Evolutionary conservation across 2,797 vertebrate species (phyloP), one percentile per base, ranked within the genome.

Genomic region (Macroramphosus scolopax): DNA sequence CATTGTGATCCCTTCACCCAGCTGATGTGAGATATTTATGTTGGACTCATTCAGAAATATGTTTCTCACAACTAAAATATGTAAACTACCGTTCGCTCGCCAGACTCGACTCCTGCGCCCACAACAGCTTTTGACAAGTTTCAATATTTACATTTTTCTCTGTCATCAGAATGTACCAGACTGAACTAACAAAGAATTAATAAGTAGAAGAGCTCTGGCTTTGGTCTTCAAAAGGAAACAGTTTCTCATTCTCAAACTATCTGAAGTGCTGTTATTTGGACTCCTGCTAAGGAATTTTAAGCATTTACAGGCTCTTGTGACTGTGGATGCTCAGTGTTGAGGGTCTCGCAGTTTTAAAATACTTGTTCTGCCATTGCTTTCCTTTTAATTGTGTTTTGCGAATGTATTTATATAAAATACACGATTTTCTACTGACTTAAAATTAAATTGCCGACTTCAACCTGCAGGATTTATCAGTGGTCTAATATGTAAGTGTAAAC

Each of bases 101-200:
- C 65, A 68, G 65, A 48, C 77, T 81, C 69, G 38, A 51, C 85
- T 84, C 64, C 64, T 76, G 75, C 81, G 75, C 67, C 82, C 68
- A 45, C 66, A 35, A 45, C 83, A 80, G 77, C 81, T 75, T 79
- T 85, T 86, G 86, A 87, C 86, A 85, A 68, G 67, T 89, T 92
- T 93, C 89, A 95, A 93, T 93, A 94, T 94, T 95, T 94, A 92
- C 90, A 91, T 88, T 87, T 76, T 92, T 92, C 72, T 18, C 53
- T 82, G 67, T 78, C 80, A 86, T 87, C 76, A 89, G 83, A 89
- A 90, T 86, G 83, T 81, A 81, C 72, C 81, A 90, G 89, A 87
- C 84, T 91, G 87, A 90, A 84, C 78, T 89, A 74, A 81, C 77
- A 62, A 61, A 73, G 78, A 71, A 63, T 85, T 63, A 69, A 70